A percentile compares a stretch with the other conserved stretches of the same genome.
Conservation (phyloP, 2,113 vertebrate genomes). For the Thomomys bottae region DNA sequence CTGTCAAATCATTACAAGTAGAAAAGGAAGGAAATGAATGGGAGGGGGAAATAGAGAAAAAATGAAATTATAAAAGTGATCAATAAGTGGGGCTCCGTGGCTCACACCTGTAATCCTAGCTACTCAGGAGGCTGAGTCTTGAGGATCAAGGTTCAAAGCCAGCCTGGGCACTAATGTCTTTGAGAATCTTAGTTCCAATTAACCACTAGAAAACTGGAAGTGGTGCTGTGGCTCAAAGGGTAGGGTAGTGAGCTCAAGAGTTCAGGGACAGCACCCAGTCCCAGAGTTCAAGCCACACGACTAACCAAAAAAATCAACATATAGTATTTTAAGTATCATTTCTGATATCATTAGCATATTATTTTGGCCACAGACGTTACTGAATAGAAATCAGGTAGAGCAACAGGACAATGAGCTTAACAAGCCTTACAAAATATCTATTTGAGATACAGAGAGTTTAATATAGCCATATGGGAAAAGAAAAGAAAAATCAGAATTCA, state of each 20-base stretch:
- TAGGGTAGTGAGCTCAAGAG: no score
- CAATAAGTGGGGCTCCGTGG: no score
- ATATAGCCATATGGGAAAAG: conserved; percentile 51
- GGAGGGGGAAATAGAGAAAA: background rate
- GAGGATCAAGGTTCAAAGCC: no score
- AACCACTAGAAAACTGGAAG: no score
- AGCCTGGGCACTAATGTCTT: no score
- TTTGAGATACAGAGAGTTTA: background rate
- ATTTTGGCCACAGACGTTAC: conserved; percentile 31
- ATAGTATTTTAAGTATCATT: conserved; percentile 17
- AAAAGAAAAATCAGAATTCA: conserved; percentile 58
- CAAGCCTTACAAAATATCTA: conserved; percentile 42
- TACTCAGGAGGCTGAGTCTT: no score
- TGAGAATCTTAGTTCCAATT: no score
- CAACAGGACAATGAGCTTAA: background rate
- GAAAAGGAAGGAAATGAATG: background rate
- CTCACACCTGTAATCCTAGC: no score
- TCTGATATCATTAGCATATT: conserved; percentile 12
- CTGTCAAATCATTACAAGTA: conserved; percentile 15
- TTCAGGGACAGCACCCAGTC: no score
- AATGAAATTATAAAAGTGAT: conserved; percentile 7
- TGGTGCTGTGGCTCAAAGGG: no score
- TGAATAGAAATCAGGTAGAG: background rate
- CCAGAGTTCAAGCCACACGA: no score
- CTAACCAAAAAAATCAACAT: no score